Evolutionary conservation across 2,888 invertebrate genomes (phyloP).

Genomic region (Leptopilina myrica): DNA sequence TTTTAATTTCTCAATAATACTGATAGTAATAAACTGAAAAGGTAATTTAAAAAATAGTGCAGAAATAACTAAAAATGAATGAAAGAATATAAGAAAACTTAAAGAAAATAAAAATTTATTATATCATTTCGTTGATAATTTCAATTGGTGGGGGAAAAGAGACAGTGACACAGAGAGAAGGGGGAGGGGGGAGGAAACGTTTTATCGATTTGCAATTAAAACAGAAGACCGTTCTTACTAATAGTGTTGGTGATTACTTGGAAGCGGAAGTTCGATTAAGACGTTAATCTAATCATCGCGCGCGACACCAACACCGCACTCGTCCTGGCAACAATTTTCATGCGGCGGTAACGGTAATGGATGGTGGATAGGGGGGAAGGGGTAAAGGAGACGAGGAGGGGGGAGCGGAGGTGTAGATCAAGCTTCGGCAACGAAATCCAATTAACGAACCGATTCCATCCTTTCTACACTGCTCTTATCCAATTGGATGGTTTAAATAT

Average conservation of each 20-base stretch:
- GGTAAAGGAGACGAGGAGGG: no score
- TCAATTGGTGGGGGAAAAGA: no score
- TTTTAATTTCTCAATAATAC: no score
- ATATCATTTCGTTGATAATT: no score
- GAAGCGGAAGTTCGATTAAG: slow-evolving; percentile 47
- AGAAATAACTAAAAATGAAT: no score
- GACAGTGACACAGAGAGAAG: no score
- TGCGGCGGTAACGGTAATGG: no score
- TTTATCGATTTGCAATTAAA: slow-evolving; percentile 39
- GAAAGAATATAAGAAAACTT: no score
- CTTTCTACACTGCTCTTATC: slow-evolving; percentile 22
- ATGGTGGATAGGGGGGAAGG: no score
- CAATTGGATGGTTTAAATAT: slow-evolving; percentile 16
- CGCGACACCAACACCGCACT: slow-evolving; percentile 42
- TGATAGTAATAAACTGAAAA: no score
- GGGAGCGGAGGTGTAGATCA: slow-evolving; percentile 24
- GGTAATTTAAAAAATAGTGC: no score
- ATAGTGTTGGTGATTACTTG: slow-evolving; percentile 32
- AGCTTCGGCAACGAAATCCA: slow-evolving; percentile 50
- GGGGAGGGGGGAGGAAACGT: background rate
- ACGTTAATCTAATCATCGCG: slow-evolving; percentile 47
- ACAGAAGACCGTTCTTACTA: slow-evolving; percentile 30
- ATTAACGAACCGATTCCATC: slow-evolving; percentile 48
- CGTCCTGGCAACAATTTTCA: slow-evolving; percentile 50
- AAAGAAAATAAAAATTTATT: no score